Base-by-base conservation (phyloP, 2,113 vertebrate genomes). In the Nibea albiflora region DNA sequence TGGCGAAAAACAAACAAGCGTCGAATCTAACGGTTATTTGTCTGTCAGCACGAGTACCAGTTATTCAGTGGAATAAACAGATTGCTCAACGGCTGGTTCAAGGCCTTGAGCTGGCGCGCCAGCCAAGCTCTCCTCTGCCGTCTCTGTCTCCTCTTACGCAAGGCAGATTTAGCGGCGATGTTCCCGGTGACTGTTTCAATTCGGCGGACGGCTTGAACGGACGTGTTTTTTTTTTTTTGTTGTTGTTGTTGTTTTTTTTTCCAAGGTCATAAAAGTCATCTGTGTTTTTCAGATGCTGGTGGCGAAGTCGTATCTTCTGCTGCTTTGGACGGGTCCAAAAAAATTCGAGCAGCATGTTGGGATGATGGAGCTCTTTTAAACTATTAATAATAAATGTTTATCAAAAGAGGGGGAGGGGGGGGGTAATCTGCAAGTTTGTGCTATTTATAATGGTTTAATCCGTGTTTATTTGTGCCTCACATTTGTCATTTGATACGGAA, bases 61-160 rank as follows among this genome's bases (percentile, higher is more conserved):
- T 85, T 39, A 39, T 81, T 83, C 76, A 83, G 67, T 68, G 70
- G 83, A 83, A 86, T 85, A 90, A 91, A 90, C 90, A 92, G 80
- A 89, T 90, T 92, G 92, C 89, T 89, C 79, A 86, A 88, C 69
- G 89, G 76, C 85, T 89, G 75, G 88, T 90, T 92, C 90, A 90
- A 87, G 91, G 87, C 84, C 85, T 69, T 75, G 57, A 74, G 80
- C 78, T 52, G 77, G 39, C 54, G 42, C 6, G 67, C 22, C 77
- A 80, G 81, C 84, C 87, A 87, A 66, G 77, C 83, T 80, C 63
- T 44, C 35, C 35, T 77, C 73, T 86, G 81, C 80, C 35, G 56
- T 80, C 7, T 74, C 77, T 44, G 89, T 62, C 77, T 79, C 57
- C 49, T 76, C 68, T 90, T 85, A 76, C 75, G 76, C 82, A 90